Percentiles rank a stretch among this genome's conserved stretches.
These are phyloP conservation scores for Anser brachyrhynchus DNA, from an alignment of 2,113 vertebrate species.

Conservation along the genomic window DNA sequence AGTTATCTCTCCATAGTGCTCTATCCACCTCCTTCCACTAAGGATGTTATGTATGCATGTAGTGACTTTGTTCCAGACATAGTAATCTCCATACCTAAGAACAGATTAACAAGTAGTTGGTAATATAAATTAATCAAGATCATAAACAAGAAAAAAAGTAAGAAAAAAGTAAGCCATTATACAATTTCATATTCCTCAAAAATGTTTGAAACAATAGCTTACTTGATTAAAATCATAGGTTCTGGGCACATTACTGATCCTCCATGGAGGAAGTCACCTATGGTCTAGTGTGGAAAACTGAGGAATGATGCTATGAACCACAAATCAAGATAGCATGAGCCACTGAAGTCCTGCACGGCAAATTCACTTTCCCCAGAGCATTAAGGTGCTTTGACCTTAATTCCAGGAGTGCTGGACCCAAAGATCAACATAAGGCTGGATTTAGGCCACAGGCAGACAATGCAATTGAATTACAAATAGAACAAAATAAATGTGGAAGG, in stretches of 20 bases:
- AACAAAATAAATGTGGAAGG: neutral
- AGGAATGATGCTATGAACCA: neutral
- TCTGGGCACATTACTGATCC: neutral
- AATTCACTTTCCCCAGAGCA: neutral
- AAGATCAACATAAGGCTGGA: neutral
- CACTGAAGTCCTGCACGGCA: neutral
- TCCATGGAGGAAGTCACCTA: neutral
- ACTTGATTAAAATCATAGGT: neutral
- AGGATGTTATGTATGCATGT: slow-evolving; percentile 99
- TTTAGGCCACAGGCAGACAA: neutral
- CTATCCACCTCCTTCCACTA: slow-evolving; percentile 96
- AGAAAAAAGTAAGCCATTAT: neutral
- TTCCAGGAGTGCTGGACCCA: neutral
- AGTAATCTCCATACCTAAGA: slow-evolving; percentile 92
- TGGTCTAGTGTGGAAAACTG: neutral
- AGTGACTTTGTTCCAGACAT: slow-evolving; percentile 99
- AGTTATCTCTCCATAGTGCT: slow-evolving; percentile 97
- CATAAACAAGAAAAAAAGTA: neutral
- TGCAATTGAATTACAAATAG: neutral
- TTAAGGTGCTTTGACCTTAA: neutral
- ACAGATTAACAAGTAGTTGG: slow-evolving; percentile 56
- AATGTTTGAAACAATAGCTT: neutral
- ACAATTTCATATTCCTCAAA: neutral
- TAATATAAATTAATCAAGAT: neutral
- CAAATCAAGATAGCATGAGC: neutral